Conservation (phyloP, 2,888 invertebrate genomes). For the Agrypnus murinus region DNA sequence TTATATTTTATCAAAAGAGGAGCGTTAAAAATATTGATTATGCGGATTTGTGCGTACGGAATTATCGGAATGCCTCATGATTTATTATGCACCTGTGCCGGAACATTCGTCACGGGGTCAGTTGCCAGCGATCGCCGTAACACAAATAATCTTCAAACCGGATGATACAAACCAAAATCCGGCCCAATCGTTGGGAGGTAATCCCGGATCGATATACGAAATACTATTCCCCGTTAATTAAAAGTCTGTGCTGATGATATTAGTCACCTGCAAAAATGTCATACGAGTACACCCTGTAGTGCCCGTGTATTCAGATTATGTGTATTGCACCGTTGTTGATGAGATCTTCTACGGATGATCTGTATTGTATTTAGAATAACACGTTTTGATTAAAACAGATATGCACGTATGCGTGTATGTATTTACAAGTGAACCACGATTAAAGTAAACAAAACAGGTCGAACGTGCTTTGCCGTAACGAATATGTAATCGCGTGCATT, state of each 20-base stretch:
- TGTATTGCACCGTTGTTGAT: slow-evolving; percentile 37
- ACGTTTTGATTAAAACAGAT: slow-evolving; percentile 18
- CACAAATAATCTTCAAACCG: slow-evolving; percentile 57
- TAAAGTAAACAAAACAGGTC: slow-evolving; percentile 24
- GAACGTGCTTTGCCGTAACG: slow-evolving; percentile 12
- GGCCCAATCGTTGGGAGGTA: not conserved
- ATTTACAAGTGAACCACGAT: slow-evolving; percentile 7
- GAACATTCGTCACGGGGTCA: slow-evolving; percentile 60
- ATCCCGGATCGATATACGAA: slow-evolving; percentile 9
- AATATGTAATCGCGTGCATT: slow-evolving; percentile 34
- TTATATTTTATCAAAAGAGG: slow-evolving; percentile 15
- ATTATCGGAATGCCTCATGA: slow-evolving; percentile 57
- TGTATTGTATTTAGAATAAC: slow-evolving; percentile 29
- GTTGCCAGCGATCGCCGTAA: slow-evolving; percentile 49
- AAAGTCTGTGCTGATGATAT: slow-evolving; percentile 26
- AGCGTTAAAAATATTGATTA: slow-evolving; percentile 37
- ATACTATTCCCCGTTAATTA: slow-evolving; percentile 46
- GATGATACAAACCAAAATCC: slow-evolving; percentile 34
- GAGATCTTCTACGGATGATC: slow-evolving; percentile 50
- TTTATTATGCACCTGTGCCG: slow-evolving; percentile 62
- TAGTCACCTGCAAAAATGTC: slow-evolving; percentile 14
- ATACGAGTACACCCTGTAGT: slow-evolving; percentile 7
- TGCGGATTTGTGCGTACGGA: slow-evolving; percentile 39
- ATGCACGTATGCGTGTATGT: slow-evolving; percentile 2
- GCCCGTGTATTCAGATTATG: slow-evolving; percentile 27